Evolutionary conservation across 2,797 vertebrate species (phyloP).

Genomic region (Acanthis flammea): DNA sequence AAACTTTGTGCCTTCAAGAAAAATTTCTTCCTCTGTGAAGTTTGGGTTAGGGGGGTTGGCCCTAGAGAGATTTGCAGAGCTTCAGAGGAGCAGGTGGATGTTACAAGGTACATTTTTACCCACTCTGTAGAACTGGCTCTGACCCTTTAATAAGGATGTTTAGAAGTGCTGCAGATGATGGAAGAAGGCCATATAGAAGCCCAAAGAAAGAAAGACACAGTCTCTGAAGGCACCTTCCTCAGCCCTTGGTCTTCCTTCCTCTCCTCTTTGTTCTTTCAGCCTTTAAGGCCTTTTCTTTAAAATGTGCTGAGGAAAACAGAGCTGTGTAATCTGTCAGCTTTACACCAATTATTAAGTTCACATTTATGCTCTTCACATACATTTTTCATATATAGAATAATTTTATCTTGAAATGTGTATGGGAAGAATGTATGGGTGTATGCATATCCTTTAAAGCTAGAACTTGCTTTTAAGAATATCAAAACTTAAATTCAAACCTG

Average conservation of each 20-base stretch:
- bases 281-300: background rate
- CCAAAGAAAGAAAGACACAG: background rate
- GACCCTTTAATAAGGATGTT: background rate
- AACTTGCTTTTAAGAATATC: background rate
- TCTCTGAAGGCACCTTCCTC: background rate
- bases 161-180: background rate
- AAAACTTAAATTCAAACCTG: background rate
- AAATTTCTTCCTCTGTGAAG: background rate
- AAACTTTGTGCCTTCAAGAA: fast-evolving
- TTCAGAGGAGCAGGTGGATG: background rate
- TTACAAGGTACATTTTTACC: background rate
- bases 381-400: background rate
- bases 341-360: background rate
- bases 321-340: background rate
- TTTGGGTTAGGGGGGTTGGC: fast-evolving
- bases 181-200: background rate
- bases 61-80: background rate
- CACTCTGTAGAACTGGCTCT: background rate
- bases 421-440: background rate
- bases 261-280: background rate
- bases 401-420: background rate
- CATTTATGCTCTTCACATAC: background rate
- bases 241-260: background rate
- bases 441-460: background rate
- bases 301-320: background rate